phyloP scores from a whole-genome alignment of 2,797 vertebrate species.

The Cyprinodon diabolis region DNA sequence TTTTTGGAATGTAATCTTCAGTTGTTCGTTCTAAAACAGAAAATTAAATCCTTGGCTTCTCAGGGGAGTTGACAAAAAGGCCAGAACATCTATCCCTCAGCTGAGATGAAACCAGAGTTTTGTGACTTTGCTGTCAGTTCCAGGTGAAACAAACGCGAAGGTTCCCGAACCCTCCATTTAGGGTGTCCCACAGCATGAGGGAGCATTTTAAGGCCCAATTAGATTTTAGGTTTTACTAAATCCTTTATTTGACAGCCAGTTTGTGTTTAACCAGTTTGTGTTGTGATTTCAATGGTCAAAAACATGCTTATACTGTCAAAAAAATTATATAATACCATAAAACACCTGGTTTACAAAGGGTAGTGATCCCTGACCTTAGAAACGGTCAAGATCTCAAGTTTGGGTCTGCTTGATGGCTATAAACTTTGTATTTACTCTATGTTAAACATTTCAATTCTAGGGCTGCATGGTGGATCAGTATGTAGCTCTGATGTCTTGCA shows the following conservation, averaged over 20 bases:
- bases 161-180: constrained; percentile 37
- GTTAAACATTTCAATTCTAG: background rate
- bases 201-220: constrained; percentile 23
- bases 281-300: constrained; percentile 20
- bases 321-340: background rate
- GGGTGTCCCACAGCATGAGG: background rate
- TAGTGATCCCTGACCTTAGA: background rate
- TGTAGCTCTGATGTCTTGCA: too few species aligned
- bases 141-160: constrained; percentile 54
- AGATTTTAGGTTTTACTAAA: constrained; percentile 51
- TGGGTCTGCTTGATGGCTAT: background rate
- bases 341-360: background rate
- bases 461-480: too few species aligned
- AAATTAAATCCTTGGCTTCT: constrained; percentile 47
- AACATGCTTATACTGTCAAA: constrained; percentile 4
- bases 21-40: constrained; percentile 39
- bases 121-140: constrained; percentile 50
- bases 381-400: constrained; percentile 7
- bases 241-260: constrained; percentile 14
- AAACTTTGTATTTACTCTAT: constrained; percentile 9
- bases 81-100: constrained; percentile 45
- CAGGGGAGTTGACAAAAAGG: constrained; percentile 39
- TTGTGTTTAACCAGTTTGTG: constrained; percentile 6
- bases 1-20: constrained; percentile 51
- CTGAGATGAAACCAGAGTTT: constrained; percentile 55